These are phyloP conservation scores for Aspidoscelis tigris DNA, from an alignment of 2,113 vertebrate genomes.

Conservation along the genomic window DNA sequence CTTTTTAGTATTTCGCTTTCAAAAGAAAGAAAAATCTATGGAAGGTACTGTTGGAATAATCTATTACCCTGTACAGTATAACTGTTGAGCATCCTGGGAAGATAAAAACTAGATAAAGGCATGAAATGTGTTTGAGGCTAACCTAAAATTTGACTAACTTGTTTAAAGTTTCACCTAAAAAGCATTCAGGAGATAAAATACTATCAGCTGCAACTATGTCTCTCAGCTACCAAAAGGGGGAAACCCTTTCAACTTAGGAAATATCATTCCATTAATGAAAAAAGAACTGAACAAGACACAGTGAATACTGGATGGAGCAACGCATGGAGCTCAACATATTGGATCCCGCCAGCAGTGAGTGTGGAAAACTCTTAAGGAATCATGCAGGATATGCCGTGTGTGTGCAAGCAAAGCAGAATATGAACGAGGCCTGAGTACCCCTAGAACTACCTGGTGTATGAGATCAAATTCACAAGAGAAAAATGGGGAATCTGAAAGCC, in stretches of 20 bases:
- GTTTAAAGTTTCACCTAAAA: background rate
- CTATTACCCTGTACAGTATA: background rate
- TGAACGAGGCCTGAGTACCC: background rate
- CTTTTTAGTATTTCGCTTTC: background rate
- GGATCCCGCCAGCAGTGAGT: background rate
- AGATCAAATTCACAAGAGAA: background rate
- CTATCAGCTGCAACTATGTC: background rate
- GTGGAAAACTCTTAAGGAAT: background rate
- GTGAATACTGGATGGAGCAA: background rate
- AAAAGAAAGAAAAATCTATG: background rate
- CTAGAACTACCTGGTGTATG: background rate
- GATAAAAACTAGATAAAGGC: background rate
- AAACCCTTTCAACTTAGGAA: no score
- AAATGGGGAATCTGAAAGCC: background rate
- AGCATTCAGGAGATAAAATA: background rate
- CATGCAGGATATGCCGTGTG: background rate
- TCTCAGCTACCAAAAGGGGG: background rate
- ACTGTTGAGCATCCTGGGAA: background rate
- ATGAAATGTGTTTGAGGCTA: background rate
- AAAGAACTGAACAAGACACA: background rate
- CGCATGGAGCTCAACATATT: background rate
- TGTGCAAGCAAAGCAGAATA: background rate
- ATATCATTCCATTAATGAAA: background rate
- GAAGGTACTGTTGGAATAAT: background rate
- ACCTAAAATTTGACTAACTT: background rate